Evolutionary conservation across 2,113 vertebrate species (phyloP).

Genomic region (Vidua chalybeata): DNA sequence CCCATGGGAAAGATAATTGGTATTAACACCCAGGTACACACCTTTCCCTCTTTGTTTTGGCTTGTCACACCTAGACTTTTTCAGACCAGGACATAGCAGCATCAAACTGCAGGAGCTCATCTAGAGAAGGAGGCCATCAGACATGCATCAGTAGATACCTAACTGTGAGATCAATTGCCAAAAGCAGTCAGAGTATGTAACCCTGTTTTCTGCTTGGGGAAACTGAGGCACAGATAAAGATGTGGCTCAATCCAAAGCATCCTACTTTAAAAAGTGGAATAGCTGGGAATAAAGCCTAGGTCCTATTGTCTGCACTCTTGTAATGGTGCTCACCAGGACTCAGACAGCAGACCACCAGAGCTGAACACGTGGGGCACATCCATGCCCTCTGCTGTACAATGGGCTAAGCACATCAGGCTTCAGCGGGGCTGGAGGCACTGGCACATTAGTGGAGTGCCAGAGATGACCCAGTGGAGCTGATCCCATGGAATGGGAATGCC

Average conservation of each 20-base stretch:
- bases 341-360: background rate
- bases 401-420: background rate
- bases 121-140: background rate
- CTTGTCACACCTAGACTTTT: background rate
- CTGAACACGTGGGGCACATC: background rate
- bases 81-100: background rate
- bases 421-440: background rate
- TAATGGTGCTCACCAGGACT: background rate
- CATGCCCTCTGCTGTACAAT: background rate
- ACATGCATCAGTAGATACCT: background rate
- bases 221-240: background rate
- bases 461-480: background rate
- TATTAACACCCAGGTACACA: background rate
- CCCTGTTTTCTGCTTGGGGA: background rate
- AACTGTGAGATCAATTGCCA: background rate
- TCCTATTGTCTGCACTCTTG: background rate
- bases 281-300: background rate
- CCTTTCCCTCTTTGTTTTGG: background rate
- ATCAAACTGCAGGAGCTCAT: background rate
- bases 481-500: background rate
- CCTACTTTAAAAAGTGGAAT: background rate
- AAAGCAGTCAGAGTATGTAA: background rate
- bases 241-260: background rate
- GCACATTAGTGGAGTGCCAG: rapidly evolving
- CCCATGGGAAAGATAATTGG: background rate